Conservation (phyloP, 2,888 invertebrate genomes). For the Eremobia ochroleuca region DNA sequence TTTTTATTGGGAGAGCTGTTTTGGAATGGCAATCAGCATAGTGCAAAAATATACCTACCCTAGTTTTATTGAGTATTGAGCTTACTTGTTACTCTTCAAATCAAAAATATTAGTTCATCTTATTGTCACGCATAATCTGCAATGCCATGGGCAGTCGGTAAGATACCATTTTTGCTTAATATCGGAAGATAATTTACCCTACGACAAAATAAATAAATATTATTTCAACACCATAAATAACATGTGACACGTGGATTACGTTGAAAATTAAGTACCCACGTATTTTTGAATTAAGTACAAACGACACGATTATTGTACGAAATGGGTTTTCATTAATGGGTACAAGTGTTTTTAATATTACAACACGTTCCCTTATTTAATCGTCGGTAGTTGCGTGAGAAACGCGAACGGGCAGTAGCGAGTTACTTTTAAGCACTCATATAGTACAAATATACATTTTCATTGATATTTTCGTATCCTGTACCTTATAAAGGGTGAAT, state of each 20-base stretch:
- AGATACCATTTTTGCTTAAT: background rate
- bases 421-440: slow-evolving; percentile 81
- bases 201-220: slow-evolving; percentile 37
- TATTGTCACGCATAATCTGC: background rate
- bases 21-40: background rate
- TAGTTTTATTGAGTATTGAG: background rate
- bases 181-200: background rate
- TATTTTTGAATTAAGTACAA: slow-evolving; percentile 70
- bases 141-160: background rate
- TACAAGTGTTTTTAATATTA: slow-evolving; percentile 84
- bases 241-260: slow-evolving; percentile 57
- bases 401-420: slow-evolving; percentile 88
- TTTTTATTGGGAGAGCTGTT: background rate
- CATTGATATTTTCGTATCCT: slow-evolving; percentile 44
- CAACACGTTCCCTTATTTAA: slow-evolving; percentile 86
- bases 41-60: background rate
- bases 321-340: slow-evolving; percentile 77
- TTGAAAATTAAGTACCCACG: slow-evolving; percentile 64
- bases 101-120: background rate
- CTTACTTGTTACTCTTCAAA: background rate
- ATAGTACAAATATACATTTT: slow-evolving; percentile 64
- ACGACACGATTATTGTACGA: slow-evolving; percentile 72
- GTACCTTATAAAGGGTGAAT: slow-evolving; percentile 49
- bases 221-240: slow-evolving; percentile 54
- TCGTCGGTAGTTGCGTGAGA: slow-evolving; percentile 89